Evolutionary conservation across 2,113 vertebrate species (phyloP), one percentile per base, ranked within the genome.

Genomic region (Heloderma charlesbogerti): DNA sequence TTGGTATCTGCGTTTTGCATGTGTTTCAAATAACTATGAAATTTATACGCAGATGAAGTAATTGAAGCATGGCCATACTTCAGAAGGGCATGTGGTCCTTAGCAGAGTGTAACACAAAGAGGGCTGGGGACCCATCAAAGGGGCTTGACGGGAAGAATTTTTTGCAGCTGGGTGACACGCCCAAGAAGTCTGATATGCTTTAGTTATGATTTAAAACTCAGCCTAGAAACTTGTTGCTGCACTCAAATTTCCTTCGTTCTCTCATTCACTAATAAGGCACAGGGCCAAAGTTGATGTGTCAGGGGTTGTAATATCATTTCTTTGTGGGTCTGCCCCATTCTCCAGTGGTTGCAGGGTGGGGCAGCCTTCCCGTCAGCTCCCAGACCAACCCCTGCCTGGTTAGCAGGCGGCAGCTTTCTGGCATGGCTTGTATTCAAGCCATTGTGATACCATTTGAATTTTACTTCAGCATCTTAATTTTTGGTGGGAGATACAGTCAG

Each of bases 21-120:
- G 87, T 97, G 97, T 96, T 97, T 97, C 95, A 94, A 97, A 97
- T 97, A 97, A 97, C 96, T 96, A 95, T 95, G 96, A 97, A 96
- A 97, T 96, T 96, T 97, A 97, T 97, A 96, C 94, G 10, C 94
- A 94, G 95, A 97, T 96, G 96, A 96, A 97, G 97, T 97, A 97
- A 96, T 96, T 96, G 96, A 97, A 96, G 95, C 93, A 90, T 95
- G 94, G 95, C 95, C 91, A 1, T 80, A 91, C 96, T 96, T 96
- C 93, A 94, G 95, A 92, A 96, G 95, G 96, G 95, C 40, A 66
- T 92, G 63, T 91, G 88, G 91, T 92, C 94, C 94, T 95, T 57
- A 54, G 93, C 95, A 77, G 82, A 93, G 69, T 93, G 94, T 94
- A 97, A 97, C 95, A 96, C 0, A 92, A 96, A 96, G 96, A 97